Evolutionary conservation across 2,797 vertebrate genomes (phyloP).

Genomic region (Clarias laeviceps): DNA sequence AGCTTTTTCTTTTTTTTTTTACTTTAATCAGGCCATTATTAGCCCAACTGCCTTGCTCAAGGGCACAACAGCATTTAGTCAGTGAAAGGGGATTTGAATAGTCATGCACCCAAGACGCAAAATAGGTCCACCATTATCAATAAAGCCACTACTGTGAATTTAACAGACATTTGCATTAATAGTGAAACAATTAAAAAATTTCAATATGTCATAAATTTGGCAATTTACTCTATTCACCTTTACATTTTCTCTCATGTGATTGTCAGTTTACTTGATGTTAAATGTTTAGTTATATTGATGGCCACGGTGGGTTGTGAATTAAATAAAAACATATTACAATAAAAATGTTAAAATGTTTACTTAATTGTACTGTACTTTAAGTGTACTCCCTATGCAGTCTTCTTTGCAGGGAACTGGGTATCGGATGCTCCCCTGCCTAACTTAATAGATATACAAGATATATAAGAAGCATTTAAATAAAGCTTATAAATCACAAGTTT

Average conservation of each 20-base stretch:
- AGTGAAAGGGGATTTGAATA: neutral
- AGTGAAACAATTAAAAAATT: neutral
- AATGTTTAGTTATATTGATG: neutral
- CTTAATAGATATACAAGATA: too few species aligned
- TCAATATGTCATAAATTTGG: neutral
- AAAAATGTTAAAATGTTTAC: too few species aligned
- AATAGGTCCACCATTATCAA: neutral
- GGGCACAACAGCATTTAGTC: neutral
- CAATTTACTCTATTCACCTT: neutral
- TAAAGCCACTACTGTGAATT: neutral
- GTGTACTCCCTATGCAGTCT: too few species aligned
- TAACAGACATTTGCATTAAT: neutral
- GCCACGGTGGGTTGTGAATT: neutral
- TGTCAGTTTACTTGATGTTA: neutral
- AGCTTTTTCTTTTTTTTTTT: neutral
- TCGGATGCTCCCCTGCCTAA: too few species aligned
- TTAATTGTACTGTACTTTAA: too few species aligned
- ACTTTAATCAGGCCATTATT: neutral
- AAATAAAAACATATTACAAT: too few species aligned
- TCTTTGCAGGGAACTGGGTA: too few species aligned
- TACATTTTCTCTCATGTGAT: neutral
- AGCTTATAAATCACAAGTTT: too few species aligned
- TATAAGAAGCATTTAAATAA: too few species aligned
- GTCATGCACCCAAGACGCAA: neutral
- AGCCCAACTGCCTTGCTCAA: neutral